Base-by-base conservation (phyloP, 1,140 invertebrate species). In the Drosophila setifemur region DNA sequence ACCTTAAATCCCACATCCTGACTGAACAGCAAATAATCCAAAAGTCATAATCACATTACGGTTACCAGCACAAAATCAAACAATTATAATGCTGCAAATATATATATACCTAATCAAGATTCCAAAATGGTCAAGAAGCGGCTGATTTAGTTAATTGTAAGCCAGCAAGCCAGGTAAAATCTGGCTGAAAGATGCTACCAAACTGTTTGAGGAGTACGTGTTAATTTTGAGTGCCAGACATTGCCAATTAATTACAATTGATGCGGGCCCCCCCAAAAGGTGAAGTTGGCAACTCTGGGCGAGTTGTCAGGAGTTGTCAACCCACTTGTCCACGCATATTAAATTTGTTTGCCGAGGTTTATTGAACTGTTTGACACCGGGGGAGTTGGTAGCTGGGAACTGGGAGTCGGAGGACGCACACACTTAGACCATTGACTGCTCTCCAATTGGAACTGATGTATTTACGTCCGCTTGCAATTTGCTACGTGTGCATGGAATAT, bases 381-480 rank as follows among this genome's bases (percentile, higher is more conserved):
- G 18, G 7, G 23, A 31, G 40, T 39, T n/a, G n/a, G n/a, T n/a
- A 39, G 54, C 54, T 39, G 40, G 31, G 11, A 25, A 14, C 8
- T 2, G 19, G 29, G 28, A 26, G 12, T 26, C 16, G 23, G 19
- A 18, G 19, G 29, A 14, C n/a, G 40, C 18, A 12, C 66, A 23
- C 50, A 67, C 49, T 28, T 44, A 42, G 50, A 18, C 44, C 39
- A 37, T 25, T 23, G 47, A 43, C 18, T 45, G 58, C 66, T 64
- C 74, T 60, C 57, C 73, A 74, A 67, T 74, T 71, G 43, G 43
- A 58, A 79, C 81, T 76, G 72, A 85, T 85, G 81, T 73, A 76
- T 85, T 86, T 86, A 79, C 81, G 83, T 85, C 81, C 81, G 81
- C 75, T 86, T 79, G 81, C 74, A 86, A 85, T 85, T 86, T 85